Base-by-base conservation (phyloP, 2,797 vertebrate genomes). In the Kryptolebias ocellatus region DNA sequence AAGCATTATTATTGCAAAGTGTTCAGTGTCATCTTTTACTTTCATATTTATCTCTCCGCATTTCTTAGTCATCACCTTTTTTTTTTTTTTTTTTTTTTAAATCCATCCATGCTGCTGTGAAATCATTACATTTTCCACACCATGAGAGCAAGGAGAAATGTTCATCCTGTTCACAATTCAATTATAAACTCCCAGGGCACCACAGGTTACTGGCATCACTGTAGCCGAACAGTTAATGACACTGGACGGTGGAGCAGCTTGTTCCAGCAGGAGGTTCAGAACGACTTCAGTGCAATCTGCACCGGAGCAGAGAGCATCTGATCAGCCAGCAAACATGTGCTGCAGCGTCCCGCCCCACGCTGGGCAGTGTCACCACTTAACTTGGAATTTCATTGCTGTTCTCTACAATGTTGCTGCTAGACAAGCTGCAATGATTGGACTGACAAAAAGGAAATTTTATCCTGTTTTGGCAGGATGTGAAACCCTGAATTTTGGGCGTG, bases 201-300 rank as follows among this genome's bases (percentile, higher is more conserved):
- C 29, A 11, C 46, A 17, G 18, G 28, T 17, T 16, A 14, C 18
- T 31, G 29, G 39, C 49, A 60, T 51, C 17, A 4, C 49, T 39
- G 18, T 4, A 15, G 54, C 54, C 14, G 7, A 42, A 24, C 20
- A 51, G 34, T 51, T 53, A 17, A 53, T 50, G 44, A 39, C 34
- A 16, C 24, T 8, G 52, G 31, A 42, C 44, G 6, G 58, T 60
- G 17, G 28, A 62, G 52, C 29, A 45, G 44, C 20, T 69, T 50
- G 31, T 28, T 53, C 44, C 52, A 61, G 59, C 45, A 50, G 52
- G 58, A 42, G 52, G 44, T 46, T 60, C 2, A 44, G 24, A 46
- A 44, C 50, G 54, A 50, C 18, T 66, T 57, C 45, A 55, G 42
- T 55, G 28, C 39, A 11, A 3, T 45, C 31, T 15, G 49, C 47